Base-by-base conservation (phyloP, 2,113 vertebrate species). In the Isichthys henryi region DNA sequence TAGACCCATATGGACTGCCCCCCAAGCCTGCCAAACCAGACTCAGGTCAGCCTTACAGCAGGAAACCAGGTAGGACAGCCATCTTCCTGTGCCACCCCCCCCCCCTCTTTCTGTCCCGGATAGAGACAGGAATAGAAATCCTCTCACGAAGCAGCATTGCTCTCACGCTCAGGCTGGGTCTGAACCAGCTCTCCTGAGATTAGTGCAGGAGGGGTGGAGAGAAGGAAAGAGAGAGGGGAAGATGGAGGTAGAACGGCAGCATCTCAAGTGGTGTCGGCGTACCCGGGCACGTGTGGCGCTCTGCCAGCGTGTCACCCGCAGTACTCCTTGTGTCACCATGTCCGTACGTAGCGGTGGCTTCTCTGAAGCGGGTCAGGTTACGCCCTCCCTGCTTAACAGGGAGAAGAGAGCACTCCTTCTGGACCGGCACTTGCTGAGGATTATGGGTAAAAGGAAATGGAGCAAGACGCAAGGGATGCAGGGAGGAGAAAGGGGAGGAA, bases 1-100 rank as follows among this genome's bases (percentile, higher is more conserved):
- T 52, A 93, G 93, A 90, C 88, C 88, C 92, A 9, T 93, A 93
- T 48, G 93, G 93, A 35, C 92, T 91, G 77, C 91, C 92, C 10
- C 92, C 91, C 23, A 93, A 93, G 91, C 91, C 87, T 48, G 17
- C 93, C 23, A 92, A 91, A 90, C 88, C 91, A 6, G 93, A 92
- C 80, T 83, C 91, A 0, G 91, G 86, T 39, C 91, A 56, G 31
- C 85, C 90, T 80, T 91, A 87, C 89, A 91, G 31, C 90, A 90
- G 53, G 89, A 90, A 11, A 74, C 87, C 91, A 92, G 92, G 92
- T 92, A 91, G 58, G 7, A 27, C 85, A 52, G n/a, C 50, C 85
- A 50, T 52, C 49, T 43, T 84, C 43, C 43, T 11, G 23, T 39
- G 15, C 56, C 49, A 19, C n/a, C 52, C 2, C 21, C 11, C 49